Percentiles rank a stretch among this genome's conserved stretches.
Conservation (phyloP, 2,888 invertebrate genomes). For the Melangyna quadrimaculata region DNA sequence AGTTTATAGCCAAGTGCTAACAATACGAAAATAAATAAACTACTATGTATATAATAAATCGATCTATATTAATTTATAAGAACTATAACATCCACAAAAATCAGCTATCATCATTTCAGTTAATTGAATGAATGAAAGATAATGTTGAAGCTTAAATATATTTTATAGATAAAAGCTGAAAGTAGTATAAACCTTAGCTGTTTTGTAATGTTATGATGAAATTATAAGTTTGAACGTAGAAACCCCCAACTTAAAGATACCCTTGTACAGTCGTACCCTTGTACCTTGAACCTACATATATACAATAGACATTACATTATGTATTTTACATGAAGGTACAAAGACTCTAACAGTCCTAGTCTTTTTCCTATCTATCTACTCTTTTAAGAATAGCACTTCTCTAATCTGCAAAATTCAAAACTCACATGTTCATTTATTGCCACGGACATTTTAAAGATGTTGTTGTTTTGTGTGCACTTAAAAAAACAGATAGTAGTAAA, state of each 20-base stretch:
- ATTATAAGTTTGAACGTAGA: not conserved
- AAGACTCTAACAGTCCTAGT: not conserved
- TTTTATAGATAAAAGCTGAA: not conserved
- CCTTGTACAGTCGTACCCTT: too few relatives aligned
- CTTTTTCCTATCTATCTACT: not conserved
- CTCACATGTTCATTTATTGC: constrained; percentile 20
- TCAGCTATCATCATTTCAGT: too few relatives aligned
- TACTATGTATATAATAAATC: too few relatives aligned
- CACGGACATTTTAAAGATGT: constrained; percentile 24
- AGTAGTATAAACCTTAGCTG: not conserved
- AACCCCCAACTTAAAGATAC: not conserved
- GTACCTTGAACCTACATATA: too few relatives aligned
- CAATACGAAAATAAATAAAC: too few relatives aligned
- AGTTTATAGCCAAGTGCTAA: too few relatives aligned
- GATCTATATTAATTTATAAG: too few relatives aligned
- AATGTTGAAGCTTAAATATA: not conserved
- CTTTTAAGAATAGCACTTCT: constrained; percentile 2
- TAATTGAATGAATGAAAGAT: too few relatives aligned
- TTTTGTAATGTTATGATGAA: not conserved
- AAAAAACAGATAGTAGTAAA: constrained; percentile 32
- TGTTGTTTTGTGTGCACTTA: constrained; percentile 5
- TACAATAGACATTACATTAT: too few relatives aligned
- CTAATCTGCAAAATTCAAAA: constrained; percentile 18
- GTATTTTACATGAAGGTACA: too few relatives aligned
- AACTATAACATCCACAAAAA: too few relatives aligned